A percentile compares a stretch with the other conserved stretches of the same genome.
phyloP scores from a whole-genome alignment of 2,888 invertebrate species.

The Stratiomys singularior region DNA sequence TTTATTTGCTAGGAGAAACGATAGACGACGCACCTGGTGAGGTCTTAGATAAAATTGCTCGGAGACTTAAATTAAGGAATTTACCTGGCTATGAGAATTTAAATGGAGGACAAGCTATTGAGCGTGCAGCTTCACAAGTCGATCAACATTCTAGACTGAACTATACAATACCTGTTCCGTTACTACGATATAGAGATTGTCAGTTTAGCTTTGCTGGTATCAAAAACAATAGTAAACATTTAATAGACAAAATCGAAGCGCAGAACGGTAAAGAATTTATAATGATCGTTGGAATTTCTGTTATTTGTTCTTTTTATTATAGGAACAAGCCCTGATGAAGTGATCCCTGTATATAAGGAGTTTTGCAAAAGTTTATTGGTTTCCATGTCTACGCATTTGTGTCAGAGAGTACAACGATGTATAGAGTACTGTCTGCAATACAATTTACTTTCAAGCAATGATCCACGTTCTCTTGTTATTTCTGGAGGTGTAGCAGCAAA shows the following conservation, averaged over 20 bases:
- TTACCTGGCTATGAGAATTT: constrained; percentile 77
- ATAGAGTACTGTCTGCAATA: constrained; percentile 76
- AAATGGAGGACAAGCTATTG: constrained; percentile 88
- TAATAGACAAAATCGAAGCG: constrained; percentile 61
- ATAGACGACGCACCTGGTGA: constrained; percentile 94
- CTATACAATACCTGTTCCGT: constrained; percentile 75
- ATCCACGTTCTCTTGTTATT: constrained; percentile 71
- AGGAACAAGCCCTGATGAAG: constrained; percentile 72
- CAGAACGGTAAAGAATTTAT: constrained; percentile 45
- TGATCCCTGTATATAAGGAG: constrained; percentile 81
- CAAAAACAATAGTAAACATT: constrained; percentile 71
- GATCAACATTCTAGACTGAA: constrained; percentile 69
- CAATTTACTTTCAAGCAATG: constrained; percentile 67
- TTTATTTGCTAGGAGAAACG: constrained; percentile 81
- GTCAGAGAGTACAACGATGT: constrained; percentile 84
- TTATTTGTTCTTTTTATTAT: not conserved
- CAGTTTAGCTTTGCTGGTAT: constrained; percentile 92
- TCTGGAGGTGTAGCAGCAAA: constrained; percentile 98
- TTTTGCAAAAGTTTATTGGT: constrained; percentile 88
- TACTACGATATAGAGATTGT: constrained; percentile 77
- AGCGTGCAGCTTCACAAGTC: constrained; percentile 77
- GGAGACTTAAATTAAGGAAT: constrained; percentile 84
- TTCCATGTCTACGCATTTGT: constrained; percentile 79
- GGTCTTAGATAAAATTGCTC: constrained; percentile 91
- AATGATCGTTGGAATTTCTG: not conserved